Evolutionary conservation across 2,113 vertebrate genomes (phyloP), one percentile per base, ranked within the genome.

Genomic region (Sinocyclocheilus grahami): DNA sequence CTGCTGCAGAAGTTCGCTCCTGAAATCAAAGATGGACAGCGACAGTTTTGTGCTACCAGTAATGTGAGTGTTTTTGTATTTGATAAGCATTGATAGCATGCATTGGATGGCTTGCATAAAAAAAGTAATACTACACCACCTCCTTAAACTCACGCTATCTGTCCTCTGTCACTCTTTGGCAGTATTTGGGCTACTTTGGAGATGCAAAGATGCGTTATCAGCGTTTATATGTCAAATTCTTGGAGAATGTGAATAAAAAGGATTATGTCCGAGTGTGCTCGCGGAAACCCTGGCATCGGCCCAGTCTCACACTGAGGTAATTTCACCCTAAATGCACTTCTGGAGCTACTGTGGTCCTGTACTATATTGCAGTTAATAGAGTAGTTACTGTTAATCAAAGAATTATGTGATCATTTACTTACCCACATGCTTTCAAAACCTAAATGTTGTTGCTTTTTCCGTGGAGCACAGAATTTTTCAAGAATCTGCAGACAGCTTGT

Each of bases 221-320:
- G 92, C 95, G 97, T 4, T 95, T 98, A 76, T 98, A 98, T 2
- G 97, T 98, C 3, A 98, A 98, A 91, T 98, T 98, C 90, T 91
- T 98, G 93, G 97, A 98, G 89, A 98, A 97, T 2, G 96, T 98
- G 82, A 97, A 97, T 92, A 98, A 98, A 92, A 98, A 98, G 92
- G 97, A 98, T 90, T 98, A 97, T 0, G 97, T 98, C 67, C 90
- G 97, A 81, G 96, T 98, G 82, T 98, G 97, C 84, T 96, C 96
- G 4, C 94, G 95, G 81, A 97, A 97, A 86, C 97, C 97, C 0
- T 97, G 97, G 96, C 96, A 97, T 82, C 94, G 96, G 84, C 94
- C 96, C 1, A 92, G 95, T 3, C 94, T 95, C 79, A 92, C 95
- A 0, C 94, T 97, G 91, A 97, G 97, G 97, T 98, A 86, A 27